Percentiles rank a stretch among this genome's conserved stretches.
Evolutionary conservation across 2,888 invertebrate species (phyloP).

Genomic region (Trissonchulus sp.): DNA sequence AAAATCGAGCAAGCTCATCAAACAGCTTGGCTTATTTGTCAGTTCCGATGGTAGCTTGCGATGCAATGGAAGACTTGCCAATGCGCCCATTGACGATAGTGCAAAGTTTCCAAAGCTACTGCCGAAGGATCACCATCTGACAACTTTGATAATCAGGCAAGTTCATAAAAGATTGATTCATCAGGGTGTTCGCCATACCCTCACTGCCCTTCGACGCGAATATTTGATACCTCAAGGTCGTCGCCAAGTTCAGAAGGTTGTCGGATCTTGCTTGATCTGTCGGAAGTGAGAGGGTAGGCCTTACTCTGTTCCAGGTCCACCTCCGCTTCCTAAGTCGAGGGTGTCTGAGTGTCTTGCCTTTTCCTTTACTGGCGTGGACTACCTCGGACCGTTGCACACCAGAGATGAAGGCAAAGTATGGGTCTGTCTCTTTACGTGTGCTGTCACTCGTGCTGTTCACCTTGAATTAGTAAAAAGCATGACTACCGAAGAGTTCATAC

Average conservation of each 20-base stretch:
- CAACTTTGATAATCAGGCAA: not conserved
- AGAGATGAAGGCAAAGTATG: slow-evolving; percentile 42
- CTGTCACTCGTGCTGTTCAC: slow-evolving; percentile 51
- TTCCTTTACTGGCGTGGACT: slow-evolving; percentile 46
- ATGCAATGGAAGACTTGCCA: slow-evolving; percentile 24
- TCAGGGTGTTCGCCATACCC: slow-evolving; percentile 26
- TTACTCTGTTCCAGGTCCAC: not conserved
- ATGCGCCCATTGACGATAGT: not conserved
- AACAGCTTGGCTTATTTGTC: no score
- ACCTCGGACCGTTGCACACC: slow-evolving; percentile 51
- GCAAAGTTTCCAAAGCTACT: not conserved
- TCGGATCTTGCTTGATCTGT: not conserved
- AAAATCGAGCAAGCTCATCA: not conserved
- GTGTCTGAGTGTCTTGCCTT: slow-evolving; percentile 10
- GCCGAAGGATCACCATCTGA: not conserved
- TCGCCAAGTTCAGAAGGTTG: not conserved
- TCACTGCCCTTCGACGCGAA: not conserved
- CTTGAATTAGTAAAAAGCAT: slow-evolving; percentile 49
- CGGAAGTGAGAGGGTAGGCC: not conserved
- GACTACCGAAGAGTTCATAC: slow-evolving; percentile 46
- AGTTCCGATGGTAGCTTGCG: slow-evolving; percentile 28
- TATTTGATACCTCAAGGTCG: not conserved
- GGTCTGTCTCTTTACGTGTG: slow-evolving; percentile 53
- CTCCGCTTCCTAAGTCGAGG: not conserved
- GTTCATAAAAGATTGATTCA: slow-evolving; percentile 24